Base-by-base conservation (phyloP, 2,888 invertebrate genomes). In the Eristalis arbustorum region DNA sequence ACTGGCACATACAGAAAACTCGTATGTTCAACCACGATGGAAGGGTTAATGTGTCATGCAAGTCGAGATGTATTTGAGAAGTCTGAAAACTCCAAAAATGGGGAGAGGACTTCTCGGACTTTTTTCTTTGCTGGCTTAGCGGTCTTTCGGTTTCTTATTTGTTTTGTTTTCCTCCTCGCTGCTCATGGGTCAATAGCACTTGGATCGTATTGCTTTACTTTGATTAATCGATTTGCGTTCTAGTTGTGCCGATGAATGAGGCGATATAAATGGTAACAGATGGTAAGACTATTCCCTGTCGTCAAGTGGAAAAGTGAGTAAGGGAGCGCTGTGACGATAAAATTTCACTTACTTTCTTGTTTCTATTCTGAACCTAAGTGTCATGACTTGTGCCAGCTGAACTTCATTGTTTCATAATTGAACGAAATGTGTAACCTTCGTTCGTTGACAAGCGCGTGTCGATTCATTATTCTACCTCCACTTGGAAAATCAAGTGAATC, bases 211-310 rank as follows among this genome's bases (percentile, higher is more conserved):
- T 25, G 61, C 1, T 62, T 62, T 8, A 34, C 23, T 61, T 79
- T 79, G 79, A 79, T 79, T 79, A 79, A 79, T 79, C 79, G 73
- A 79, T 79, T 67, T 67, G n/a, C 11, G 13, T 64, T 69, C 34
- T 25, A 34, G n/a, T 0, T 66, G 23, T 8, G 11, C 31, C 61
- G 78, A 31, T 61, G 64, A 42, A 42, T 59, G 25, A 8, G 42
- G 57, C 28, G 23, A 10, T 23, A 23, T 59, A 66, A 72, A 64
- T 59, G 34, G 34, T 79, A 37, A 64, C 79, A 79, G 72, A 67
- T 79, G 79, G 61, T 72, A 25, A 18, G 1, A 37, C 14, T 56
- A 56, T 18, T 37, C 61, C 56, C 61, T 79, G 79, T 42, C n/a
- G 66, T 18, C 62, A 62, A 62, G 49, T 49, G 18, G 18, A 49